Conservation (phyloP, 2,797 vertebrate genomes). For the Phylloscopus collybita region DNA sequence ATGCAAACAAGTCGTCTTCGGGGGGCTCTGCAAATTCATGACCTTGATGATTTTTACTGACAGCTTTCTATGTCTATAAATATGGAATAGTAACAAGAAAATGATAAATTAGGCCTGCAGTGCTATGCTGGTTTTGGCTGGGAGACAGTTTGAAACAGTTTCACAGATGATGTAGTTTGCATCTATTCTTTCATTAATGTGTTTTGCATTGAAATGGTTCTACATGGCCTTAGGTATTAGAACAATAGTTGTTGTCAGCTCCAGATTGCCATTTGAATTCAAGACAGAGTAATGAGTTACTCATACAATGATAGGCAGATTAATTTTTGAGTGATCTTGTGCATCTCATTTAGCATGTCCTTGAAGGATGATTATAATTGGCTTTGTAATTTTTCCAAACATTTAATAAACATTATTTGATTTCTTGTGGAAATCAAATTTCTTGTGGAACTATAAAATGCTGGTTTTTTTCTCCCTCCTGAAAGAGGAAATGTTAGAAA, state of each 20-base stretch:
- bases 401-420: neutral
- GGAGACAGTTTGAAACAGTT: neutral
- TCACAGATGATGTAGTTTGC: conserved; percentile 25
- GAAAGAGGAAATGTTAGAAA: neutral
- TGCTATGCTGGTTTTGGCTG: neutral
- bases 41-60: neutral
- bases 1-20: neutral
- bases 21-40: neutral
- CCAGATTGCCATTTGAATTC: conserved; percentile 37
- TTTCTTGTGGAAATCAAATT: neutral
- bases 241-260: conserved; percentile 10
- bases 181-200: conserved; percentile 36
- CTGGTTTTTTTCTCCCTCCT: neutral
- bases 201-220: conserved; percentile 29
- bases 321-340: conserved; percentile 53
- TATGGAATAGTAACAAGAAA: neutral
- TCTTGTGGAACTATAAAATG: neutral
- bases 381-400: neutral
- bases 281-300: neutral
- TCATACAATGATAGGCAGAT: neutral
- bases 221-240: conserved; percentile 47
- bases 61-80: neutral
- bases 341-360: conserved; percentile 29
- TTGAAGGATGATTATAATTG: conserved; percentile 44
- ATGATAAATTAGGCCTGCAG: neutral